These are phyloP conservation scores for Schlechtendalia chinensis DNA, from an alignment of 1,140 invertebrate species.

Conservation along the genomic window DNA sequence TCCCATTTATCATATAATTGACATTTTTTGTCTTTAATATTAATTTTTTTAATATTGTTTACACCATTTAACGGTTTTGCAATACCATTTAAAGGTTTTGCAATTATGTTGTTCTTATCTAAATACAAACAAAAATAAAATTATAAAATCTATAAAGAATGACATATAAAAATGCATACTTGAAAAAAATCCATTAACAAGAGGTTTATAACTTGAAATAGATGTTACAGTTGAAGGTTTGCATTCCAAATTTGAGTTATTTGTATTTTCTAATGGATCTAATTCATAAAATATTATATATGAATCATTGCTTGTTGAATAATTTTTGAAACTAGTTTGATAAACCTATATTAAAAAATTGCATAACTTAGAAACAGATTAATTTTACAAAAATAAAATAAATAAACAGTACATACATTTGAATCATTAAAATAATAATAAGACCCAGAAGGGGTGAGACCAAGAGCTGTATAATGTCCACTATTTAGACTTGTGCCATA, in stretches of 20 bases:
- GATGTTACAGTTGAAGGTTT: constrained; percentile 54
- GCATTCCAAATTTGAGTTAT: constrained; percentile 50
- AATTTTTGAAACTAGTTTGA: constrained; percentile 69
- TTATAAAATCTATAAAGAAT: background rate
- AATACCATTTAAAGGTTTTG: constrained; percentile 20
- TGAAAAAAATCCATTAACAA: constrained; percentile 54
- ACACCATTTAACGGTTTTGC: constrained; percentile 30
- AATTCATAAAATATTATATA: constrained; percentile 90
- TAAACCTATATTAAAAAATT: constrained; percentile 57
- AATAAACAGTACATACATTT: constrained; percentile 59
- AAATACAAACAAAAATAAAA: background rate
- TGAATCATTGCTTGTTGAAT: constrained; percentile 75
- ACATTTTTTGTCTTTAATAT: constrained; percentile 29
- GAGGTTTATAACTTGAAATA: constrained; percentile 53
- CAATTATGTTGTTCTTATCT: constrained; percentile 25
- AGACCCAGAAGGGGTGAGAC: constrained; percentile 74
- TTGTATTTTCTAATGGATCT: constrained; percentile 57
- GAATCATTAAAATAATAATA: constrained; percentile 86
- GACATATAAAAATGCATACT: constrained; percentile 18
- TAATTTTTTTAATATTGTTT: constrained; percentile 28
- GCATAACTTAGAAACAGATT: constrained; percentile 1
- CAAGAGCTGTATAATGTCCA: constrained; percentile 95
- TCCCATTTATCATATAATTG: constrained; percentile 41
- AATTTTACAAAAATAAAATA: background rate
- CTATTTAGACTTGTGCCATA: constrained; percentile 91